Conservation (phyloP, 2,797 vertebrate species). For the Acestrorhynchus altus region DNA sequence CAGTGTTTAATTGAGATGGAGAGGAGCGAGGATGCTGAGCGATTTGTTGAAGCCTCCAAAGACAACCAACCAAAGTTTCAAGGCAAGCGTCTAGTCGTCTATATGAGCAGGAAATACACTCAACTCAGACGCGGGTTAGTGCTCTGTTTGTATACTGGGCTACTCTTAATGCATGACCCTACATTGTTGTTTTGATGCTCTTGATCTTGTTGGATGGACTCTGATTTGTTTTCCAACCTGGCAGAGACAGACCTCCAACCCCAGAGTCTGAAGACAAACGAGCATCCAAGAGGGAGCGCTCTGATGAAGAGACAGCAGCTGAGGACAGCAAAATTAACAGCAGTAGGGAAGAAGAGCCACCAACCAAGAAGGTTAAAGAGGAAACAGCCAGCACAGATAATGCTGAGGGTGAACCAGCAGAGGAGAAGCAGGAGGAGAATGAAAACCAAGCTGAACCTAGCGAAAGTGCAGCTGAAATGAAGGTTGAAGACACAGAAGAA, state of each 20-base stretch:
- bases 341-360: slow-evolving; percentile 68
- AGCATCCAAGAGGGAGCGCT: slow-evolving; percentile 61
- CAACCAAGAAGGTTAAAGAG: slow-evolving; percentile 68
- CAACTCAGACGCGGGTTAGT: slow-evolving; percentile 82
- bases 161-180: neutral
- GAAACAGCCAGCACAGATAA: slow-evolving; percentile 46
- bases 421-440: slow-evolving; percentile 69
- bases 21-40: slow-evolving; percentile 72
- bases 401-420: slow-evolving; percentile 60
- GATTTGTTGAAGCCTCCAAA: slow-evolving; percentile 70
- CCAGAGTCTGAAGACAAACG: slow-evolving; percentile 58
- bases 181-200: neutral
- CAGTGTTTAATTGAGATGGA: slow-evolving; percentile 84
- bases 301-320: slow-evolving; percentile 32
- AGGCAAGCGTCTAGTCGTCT: slow-evolving; percentile 78
- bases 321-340: slow-evolving; percentile 38
- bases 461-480: slow-evolving; percentile 59
- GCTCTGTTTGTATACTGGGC: neutral
- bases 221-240: neutral
- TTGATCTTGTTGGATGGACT: neutral
- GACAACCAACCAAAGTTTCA: slow-evolving; percentile 65
- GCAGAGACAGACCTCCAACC: slow-evolving; percentile 57
- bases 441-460: slow-evolving; percentile 55
- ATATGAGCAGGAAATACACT: slow-evolving; percentile 83
- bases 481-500: slow-evolving; percentile 44